Evolutionary conservation across 2,888 invertebrate genomes (phyloP), one percentile per base, ranked within the genome.

Genomic region (Heliconius ethilla): DNA sequence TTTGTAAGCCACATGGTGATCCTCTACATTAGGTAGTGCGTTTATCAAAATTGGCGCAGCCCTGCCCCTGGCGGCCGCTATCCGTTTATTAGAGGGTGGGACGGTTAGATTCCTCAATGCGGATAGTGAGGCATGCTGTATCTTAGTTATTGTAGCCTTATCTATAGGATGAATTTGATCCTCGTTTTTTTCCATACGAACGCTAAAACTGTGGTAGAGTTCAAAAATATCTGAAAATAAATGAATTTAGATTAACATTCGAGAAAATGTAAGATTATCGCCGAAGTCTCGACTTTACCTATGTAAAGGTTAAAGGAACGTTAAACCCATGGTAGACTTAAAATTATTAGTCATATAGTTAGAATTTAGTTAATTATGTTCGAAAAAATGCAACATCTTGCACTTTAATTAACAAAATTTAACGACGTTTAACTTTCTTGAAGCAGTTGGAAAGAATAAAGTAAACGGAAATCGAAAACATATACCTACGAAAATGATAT

Each of bases 21-120:
- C 97, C 70, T 95, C 95, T 66, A 96, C 95, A 75, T 93, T 90
- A 0, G 97, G 97, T 86, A 97, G 94, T 5, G 96, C 96, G 79
- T 96, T 95, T 76, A 98, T 94, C 78, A 98, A 92, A 55, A 89
- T 13, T 0, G 90, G 87, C 1, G 90, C 89, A 0, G 94, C 93
- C 2, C 90, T 82, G 9, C 97, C 97, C 82, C 96, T 96, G 75
- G 96, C 95, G 62, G 97, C 95, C 69, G 98, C 96, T 29, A 95
- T 92, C 29, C 95, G 92, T 92, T 98, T 98, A 90, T 98, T 98
- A 75, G 95, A 95, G 69, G 93, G 95, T 73, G 97, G 96, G 88
- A 98, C 97, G 37, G 96, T 96, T 81, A 97, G 91, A 91, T 97
- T 97, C 76, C 97, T 95, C 40, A 98, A 90, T 2, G 98, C 97